Conservation (phyloP, 2,113 vertebrate species). For the Typhlomys cinereus region DNA sequence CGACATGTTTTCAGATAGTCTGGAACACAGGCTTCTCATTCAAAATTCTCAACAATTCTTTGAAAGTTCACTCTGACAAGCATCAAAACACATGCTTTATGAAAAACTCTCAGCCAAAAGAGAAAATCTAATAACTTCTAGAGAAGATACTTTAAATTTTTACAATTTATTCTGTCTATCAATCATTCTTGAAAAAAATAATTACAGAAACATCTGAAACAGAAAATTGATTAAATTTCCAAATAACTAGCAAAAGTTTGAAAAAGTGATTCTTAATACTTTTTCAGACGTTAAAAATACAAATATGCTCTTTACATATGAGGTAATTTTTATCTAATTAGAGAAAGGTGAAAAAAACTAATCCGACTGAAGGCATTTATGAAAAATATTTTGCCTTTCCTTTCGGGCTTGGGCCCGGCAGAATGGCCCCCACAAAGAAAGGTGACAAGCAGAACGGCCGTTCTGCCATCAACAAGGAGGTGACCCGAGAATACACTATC, state of each 20-base stretch:
- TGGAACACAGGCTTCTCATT: background rate
- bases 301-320: background rate
- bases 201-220: conserved; percentile 6
- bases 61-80: background rate
- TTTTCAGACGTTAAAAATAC: background rate
- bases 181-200: conserved; percentile 7
- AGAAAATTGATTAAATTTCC: background rate
- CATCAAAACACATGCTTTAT: conserved; percentile 4
- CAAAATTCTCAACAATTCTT: background rate
- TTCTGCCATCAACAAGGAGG: too few relatives aligned
- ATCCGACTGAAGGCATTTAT: background rate
- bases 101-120: background rate
- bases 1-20: background rate
- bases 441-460: too few relatives aligned
- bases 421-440: too few relatives aligned
- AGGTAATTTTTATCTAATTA: background rate
- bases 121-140: background rate
- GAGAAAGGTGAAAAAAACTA: background rate
- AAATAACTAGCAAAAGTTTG: background rate
- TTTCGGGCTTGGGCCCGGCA: too few relatives aligned
- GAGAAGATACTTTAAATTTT: background rate
- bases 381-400: background rate
- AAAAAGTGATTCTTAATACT: background rate
- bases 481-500: too few relatives aligned
- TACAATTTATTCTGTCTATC: background rate